phyloP scores from a whole-genome alignment of 2,797 vertebrate species.

The Premnoplex brunnescens region DNA sequence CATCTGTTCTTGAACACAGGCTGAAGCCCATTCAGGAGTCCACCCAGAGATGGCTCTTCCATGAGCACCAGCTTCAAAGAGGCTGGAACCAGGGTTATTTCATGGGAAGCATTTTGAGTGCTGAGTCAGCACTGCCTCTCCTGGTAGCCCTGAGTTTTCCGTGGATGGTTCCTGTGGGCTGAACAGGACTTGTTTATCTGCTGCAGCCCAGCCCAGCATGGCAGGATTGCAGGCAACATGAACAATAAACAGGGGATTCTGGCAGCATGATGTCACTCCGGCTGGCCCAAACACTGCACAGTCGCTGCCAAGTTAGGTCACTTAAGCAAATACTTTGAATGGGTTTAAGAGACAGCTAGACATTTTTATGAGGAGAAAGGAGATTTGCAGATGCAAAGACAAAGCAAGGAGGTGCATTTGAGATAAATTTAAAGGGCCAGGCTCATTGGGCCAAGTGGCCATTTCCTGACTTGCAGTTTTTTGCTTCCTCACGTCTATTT shows the following conservation, averaged over 20 bases:
- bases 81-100: not conserved
- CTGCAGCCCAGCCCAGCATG: not conserved
- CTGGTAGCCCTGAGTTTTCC: not conserved
- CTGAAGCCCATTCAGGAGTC: not conserved
- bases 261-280: conserved; percentile 33
- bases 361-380: conserved; percentile 66
- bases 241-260: conserved; percentile 61
- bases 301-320: conserved; percentile 40
- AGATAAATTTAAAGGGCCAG: conserved; percentile 64
- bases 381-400: conserved; percentile 66
- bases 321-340: conserved; percentile 60
- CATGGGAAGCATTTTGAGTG: not conserved
- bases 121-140: conserved; percentile 18
- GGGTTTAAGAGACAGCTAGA: conserved; percentile 64
- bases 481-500: conserved; percentile 5
- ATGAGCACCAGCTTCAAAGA: not conserved
- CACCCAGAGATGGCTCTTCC: not conserved
- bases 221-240: conserved; percentile 20
- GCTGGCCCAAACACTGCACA: not conserved
- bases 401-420: conserved; percentile 45
- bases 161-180: not conserved
- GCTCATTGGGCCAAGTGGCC: conserved; percentile 62
- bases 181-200: conserved; percentile 20
- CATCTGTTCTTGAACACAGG: not conserved
- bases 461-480: conserved; percentile 51